Conservation (phyloP, 2,797 vertebrate genomes). For the Scolopax rusticola region DNA sequence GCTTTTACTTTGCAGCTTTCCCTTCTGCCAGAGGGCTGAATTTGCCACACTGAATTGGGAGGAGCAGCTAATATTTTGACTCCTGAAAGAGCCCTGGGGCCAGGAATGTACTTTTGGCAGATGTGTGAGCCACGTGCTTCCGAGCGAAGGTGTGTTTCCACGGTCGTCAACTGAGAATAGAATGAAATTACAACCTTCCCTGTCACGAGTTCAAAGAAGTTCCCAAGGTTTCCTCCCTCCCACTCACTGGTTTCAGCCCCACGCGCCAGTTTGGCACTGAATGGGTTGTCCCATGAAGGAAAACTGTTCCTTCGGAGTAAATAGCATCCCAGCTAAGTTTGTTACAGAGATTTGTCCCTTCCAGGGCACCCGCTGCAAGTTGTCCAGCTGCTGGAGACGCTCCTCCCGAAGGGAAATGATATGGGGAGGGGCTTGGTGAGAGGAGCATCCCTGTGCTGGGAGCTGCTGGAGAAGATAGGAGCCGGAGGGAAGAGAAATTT, state of each 20-base stretch:
- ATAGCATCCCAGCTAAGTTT: not conserved
- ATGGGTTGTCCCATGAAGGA: not conserved
- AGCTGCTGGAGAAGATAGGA: not conserved
- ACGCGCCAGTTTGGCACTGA: fast-evolving
- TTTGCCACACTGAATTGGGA: not conserved
- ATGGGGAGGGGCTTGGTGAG: not conserved
- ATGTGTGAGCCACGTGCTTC: not conserved
- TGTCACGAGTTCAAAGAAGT: not conserved
- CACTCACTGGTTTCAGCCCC: fast-evolving
- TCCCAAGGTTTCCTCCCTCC: not conserved
- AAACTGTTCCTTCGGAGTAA: not conserved
- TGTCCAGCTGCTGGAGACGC: not conserved
- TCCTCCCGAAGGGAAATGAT: not conserved
- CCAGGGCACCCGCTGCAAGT: not conserved
- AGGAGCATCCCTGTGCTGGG: not conserved
- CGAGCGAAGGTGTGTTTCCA: not conserved
- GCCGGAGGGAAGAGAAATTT: not conserved
- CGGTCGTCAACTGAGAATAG: not conserved
- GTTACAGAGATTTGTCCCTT: not conserved
- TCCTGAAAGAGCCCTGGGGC: not conserved
- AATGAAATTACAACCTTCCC: not conserved
- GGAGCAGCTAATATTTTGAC: not conserved
- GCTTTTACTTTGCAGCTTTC: not conserved
- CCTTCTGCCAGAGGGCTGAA: not conserved
- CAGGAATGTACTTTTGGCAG: not conserved